A percentile compares a stretch with the other conserved stretches of the same genome.
These are phyloP conservation scores for Tiliacea aurago DNA, from an alignment of 2,888 invertebrate species.

Conservation along the genomic window DNA sequence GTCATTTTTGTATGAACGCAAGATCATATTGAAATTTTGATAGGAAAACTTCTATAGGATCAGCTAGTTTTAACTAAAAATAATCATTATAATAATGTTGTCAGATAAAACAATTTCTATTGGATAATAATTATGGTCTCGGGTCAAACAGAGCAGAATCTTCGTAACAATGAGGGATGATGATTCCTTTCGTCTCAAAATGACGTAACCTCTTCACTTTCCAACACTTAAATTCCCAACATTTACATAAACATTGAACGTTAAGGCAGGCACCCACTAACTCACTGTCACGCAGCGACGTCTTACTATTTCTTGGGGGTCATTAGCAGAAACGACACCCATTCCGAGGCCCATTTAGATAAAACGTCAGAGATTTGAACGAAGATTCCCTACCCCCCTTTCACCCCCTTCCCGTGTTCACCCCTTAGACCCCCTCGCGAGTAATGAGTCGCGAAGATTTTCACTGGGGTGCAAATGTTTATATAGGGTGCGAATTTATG, in stretches of 20 bases:
- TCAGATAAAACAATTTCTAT: too few relatives aligned
- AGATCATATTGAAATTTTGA: too few relatives aligned
- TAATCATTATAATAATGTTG: not conserved
- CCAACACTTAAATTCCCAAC: constrained; percentile 57
- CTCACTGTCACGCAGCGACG: constrained; percentile 80
- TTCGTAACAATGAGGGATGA: not conserved
- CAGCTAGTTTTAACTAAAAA: not conserved
- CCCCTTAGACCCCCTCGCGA: constrained; percentile 71
- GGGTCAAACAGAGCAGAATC: not conserved
- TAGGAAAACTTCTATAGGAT: too few relatives aligned
- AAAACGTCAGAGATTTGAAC: constrained; percentile 90
- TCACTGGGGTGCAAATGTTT: constrained; percentile 88
- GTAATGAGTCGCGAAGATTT: constrained; percentile 91
- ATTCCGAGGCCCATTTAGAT: constrained; percentile 90
- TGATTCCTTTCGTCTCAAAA: not conserved
- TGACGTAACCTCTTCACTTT: constrained; percentile 50
- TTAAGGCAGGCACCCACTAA: constrained; percentile 70
- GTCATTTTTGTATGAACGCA: too few relatives aligned
- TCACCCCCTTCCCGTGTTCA: constrained; percentile 56
- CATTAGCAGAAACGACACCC: constrained; percentile 89
- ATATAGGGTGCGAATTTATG: constrained; percentile 89
- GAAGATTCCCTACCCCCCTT: constrained; percentile 79
- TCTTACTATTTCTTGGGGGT: constrained; percentile 89
- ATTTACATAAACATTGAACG: constrained; percentile 64
- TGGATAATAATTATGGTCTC: not conserved